Conservation (phyloP, 2,797 vertebrate genomes). For the Emys orbicularis region DNA sequence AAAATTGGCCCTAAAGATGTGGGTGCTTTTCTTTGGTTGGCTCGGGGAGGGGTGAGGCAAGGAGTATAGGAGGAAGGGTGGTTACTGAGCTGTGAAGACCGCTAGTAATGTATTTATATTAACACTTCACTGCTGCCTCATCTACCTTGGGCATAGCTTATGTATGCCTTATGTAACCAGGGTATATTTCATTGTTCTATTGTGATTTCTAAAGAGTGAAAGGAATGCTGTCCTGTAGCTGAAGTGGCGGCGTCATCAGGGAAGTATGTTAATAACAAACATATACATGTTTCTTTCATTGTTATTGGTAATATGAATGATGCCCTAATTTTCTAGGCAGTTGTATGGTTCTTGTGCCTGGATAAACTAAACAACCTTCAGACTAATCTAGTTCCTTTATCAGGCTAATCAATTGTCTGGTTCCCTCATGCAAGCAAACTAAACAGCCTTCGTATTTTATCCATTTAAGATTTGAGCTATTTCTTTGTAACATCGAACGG, state of each 20-base stretch:
- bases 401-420: slow-evolving; percentile 10
- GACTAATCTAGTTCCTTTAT: slow-evolving; percentile 9
- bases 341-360: slow-evolving; percentile 3
- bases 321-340: neutral
- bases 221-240: neutral
- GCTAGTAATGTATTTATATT: neutral
- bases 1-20: neutral
- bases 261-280: neutral
- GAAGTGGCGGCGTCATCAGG: neutral
- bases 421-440: neutral
- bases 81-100: neutral
- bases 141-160: neutral
- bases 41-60: neutral
- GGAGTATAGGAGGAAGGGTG: neutral
- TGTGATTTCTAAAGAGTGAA: neutral
- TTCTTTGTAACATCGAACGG: neutral
- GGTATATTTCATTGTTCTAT: neutral
- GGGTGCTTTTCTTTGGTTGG: neutral
- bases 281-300: neutral
- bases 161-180: neutral
- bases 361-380: slow-evolving; percentile 11
- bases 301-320: neutral
- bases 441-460: neutral
- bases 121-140: neutral
- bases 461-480: neutral